Base-by-base conservation (phyloP, 2,797 vertebrate genomes). In the Carapus acus region DNA sequence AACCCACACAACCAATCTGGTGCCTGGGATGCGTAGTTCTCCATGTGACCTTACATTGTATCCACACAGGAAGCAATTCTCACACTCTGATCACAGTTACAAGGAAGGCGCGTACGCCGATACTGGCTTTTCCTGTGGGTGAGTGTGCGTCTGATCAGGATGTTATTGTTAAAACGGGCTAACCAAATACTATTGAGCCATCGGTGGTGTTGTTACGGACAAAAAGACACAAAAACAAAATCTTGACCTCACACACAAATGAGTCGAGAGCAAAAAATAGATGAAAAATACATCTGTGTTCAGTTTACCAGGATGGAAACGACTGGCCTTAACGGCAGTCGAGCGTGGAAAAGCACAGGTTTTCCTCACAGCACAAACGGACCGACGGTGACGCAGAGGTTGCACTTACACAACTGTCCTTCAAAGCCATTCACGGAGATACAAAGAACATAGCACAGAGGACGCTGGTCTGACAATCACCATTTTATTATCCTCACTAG, bases 401-500 rank as follows among this genome's bases (percentile, higher is more conserved):
- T 85, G 84, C 82, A 83, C 82, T 77, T 80, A 79, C 68, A 79
- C 78, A 78, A 81, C 80, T 81, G 79, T 84, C 78, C 77, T 86
- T 82, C 85, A 85, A 87, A 90, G 87, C 88, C 87, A 88, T 88
- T 84, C 76, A 76, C 54, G 81, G 76, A 83, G 70, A 81, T 76
- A 78, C 79, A 78, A 76, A 84, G 74, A 80, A 76, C 74, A 77
- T 48, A 71, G 78, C 81, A 84, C 80, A 83, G 81, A 79, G 73
- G 80, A 82, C 82, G 84, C 81, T 83, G 79, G 78, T 84, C 78
- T 83, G 88, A 90, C 88, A 89, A 89, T 89, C 86, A 86, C 82
- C 68, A 65, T 80, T 83, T 79, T 83, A 76, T 63, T 83, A 72
- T 67, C 73, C 74, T 78, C 68, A 56, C 67, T 63, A 73, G 76